A percentile compares a stretch with the other conserved stretches of the same genome.
These are phyloP conservation scores for Gari tellinella DNA, from an alignment of 2,888 invertebrate genomes.

Conservation along the genomic window DNA sequence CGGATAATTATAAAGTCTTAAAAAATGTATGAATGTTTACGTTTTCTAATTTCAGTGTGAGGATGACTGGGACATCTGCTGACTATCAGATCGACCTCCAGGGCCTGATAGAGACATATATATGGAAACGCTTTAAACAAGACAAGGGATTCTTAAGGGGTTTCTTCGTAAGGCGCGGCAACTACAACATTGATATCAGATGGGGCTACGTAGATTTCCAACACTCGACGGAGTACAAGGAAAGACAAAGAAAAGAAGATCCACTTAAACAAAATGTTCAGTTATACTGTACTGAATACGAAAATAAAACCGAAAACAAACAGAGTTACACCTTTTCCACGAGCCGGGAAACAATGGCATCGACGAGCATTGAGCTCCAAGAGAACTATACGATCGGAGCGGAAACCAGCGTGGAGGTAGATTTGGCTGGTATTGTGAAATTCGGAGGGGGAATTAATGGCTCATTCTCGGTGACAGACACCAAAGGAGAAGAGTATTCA, in stretches of 20 bases:
- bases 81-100: slow-evolving; percentile 52
- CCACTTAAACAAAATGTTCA: slow-evolving; percentile 42
- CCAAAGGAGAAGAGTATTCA: slow-evolving; percentile 53
- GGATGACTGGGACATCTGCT: not conserved
- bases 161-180: slow-evolving; percentile 38
- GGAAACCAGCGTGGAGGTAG: slow-evolving; percentile 59
- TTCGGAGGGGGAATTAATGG: slow-evolving; percentile 61
- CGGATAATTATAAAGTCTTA: no score
- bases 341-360: slow-evolving; percentile 50
- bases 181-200: slow-evolving; percentile 61
- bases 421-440: slow-evolving; percentile 56
- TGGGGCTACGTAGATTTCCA: slow-evolving; percentile 66
- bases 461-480: slow-evolving; percentile 57
- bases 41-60: slow-evolving; percentile 12
- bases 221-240: slow-evolving; percentile 54
- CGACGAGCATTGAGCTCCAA: slow-evolving; percentile 61
- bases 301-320: slow-evolving; percentile 53
- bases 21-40: not conserved
- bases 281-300: slow-evolving; percentile 62
- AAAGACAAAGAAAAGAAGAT: slow-evolving; percentile 11
- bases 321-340: slow-evolving; percentile 62
- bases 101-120: slow-evolving; percentile 58
- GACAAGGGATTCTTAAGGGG: slow-evolving; percentile 34
- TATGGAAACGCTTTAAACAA: slow-evolving; percentile 51
- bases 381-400: slow-evolving; percentile 64